phyloP scores from a whole-genome alignment of 2,888 invertebrate genomes.

The Papilio elwesi region DNA sequence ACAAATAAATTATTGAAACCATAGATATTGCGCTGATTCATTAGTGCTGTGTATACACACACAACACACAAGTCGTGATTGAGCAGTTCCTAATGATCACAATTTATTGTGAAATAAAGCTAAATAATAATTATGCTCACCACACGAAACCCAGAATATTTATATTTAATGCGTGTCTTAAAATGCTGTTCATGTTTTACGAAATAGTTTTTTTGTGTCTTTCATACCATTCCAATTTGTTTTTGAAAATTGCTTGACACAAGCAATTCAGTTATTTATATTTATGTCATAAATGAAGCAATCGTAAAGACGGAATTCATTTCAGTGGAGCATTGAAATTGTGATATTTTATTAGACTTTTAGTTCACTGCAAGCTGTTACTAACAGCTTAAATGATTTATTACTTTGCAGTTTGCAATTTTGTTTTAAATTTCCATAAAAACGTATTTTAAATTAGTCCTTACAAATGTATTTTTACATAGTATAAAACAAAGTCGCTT shows the following conservation, averaged over 20 bases:
- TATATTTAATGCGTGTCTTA: no score
- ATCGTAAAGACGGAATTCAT: neutral
- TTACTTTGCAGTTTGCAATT: conserved; percentile 15
- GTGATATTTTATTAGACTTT: conserved; percentile 19
- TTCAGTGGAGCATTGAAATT: conserved; percentile 9
- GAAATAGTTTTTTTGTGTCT: no score
- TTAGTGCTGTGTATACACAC: neutral
- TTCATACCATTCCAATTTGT: no score
- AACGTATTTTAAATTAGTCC: neutral
- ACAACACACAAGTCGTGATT: neutral
- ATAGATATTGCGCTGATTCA: neutral
- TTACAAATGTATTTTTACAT: no score
- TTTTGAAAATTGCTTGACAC: no score
- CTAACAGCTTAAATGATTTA: conserved; percentile 10
- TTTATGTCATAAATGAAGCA: conserved; percentile 4
- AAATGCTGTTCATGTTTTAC: no score
- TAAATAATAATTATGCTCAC: no score
- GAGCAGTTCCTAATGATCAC: neutral
- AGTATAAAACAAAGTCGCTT: no score
- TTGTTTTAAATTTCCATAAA: neutral
- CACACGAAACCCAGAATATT: no score
- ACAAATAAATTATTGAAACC: neutral
- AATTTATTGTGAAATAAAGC: neutral
- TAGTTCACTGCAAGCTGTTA: conserved; percentile 25
- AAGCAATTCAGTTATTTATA: neutral